Evolutionary conservation across 2,888 invertebrate species (phyloP).

Genomic region (Iphiclides podalirius): DNA sequence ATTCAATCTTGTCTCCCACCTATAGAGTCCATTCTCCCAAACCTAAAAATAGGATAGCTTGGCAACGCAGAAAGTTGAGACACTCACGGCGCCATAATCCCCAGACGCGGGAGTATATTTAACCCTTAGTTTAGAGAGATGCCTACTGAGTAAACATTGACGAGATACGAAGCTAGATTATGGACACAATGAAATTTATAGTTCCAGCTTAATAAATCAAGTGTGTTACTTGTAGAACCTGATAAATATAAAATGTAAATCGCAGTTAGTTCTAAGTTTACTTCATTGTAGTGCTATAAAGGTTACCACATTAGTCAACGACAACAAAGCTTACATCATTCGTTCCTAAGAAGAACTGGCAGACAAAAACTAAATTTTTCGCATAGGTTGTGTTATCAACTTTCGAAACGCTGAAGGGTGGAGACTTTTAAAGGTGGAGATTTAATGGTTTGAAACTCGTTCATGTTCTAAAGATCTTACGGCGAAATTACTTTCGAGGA

Average conservation of each 20-base stretch:
- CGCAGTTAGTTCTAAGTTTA: neutral
- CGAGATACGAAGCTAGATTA: constrained; percentile 45
- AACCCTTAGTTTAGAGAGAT: constrained; percentile 46
- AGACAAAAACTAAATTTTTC: constrained; percentile 18
- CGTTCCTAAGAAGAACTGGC: constrained; percentile 14
- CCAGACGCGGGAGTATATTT: constrained; percentile 55
- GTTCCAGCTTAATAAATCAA: neutral
- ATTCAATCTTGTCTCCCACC: constrained; percentile 30
- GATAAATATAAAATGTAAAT: no score
- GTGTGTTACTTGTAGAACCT: no score
- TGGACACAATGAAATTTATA: constrained; percentile 24
- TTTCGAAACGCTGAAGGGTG: constrained; percentile 37
- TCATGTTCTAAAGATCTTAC: constrained; percentile 37
- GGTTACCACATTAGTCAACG: no score
- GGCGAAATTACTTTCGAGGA: constrained; percentile 20
- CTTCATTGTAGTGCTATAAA: neutral
- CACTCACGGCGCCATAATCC: constrained; percentile 56
- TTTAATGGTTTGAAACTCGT: constrained; percentile 57
- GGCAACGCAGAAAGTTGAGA: constrained; percentile 44
- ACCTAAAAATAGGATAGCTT: constrained; percentile 25
- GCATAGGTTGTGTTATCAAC: constrained; percentile 32
- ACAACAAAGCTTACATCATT: neutral
- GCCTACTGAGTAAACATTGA: constrained; percentile 46
- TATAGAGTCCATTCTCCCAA: constrained; percentile 35
- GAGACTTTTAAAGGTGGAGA: constrained; percentile 45